Evolutionary conservation across 2,113 vertebrate species (phyloP).

Genomic region (Laticauda colubrina): DNA sequence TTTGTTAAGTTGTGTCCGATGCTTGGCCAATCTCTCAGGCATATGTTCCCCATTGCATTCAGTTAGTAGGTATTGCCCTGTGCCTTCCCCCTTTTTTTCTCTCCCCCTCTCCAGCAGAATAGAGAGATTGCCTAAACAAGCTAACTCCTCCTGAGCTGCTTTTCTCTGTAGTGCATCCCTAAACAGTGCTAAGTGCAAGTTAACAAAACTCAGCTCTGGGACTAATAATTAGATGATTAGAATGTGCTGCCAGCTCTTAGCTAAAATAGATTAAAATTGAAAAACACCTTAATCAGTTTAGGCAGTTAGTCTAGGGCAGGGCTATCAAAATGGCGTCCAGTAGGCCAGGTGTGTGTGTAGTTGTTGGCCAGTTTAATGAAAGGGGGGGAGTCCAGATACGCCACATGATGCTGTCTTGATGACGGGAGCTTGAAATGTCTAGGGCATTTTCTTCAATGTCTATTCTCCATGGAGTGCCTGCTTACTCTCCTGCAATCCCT

Average conservation of each 20-base stretch:
- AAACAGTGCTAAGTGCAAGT: neutral
- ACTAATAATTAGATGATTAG: neutral
- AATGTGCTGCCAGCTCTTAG: neutral
- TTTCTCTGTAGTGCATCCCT: neutral
- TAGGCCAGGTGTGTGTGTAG: too few species aligned
- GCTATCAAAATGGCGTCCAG: too few species aligned
- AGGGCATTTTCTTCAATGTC: neutral
- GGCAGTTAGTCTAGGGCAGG: neutral
- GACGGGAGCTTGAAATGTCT: neutral
- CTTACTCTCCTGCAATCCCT: neutral
- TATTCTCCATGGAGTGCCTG: neutral
- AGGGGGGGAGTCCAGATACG: too few species aligned
- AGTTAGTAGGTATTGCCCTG: neutral
- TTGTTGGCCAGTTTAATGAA: too few species aligned
- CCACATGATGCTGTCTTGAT: too few species aligned
- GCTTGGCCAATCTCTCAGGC: neutral
- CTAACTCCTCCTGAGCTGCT: neutral
- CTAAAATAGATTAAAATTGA: neutral
- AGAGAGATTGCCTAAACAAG: neutral
- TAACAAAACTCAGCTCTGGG: neutral
- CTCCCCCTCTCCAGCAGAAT: neutral
- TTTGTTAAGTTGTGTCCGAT: neutral
- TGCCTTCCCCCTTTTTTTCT: neutral
- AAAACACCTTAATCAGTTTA: neutral
- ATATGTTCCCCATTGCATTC: neutral